A percentile compares a stretch with the other conserved stretches of the same genome.
Evolutionary conservation across 2,113 vertebrate species (phyloP).

Genomic region (Glareola pratincola): DNA sequence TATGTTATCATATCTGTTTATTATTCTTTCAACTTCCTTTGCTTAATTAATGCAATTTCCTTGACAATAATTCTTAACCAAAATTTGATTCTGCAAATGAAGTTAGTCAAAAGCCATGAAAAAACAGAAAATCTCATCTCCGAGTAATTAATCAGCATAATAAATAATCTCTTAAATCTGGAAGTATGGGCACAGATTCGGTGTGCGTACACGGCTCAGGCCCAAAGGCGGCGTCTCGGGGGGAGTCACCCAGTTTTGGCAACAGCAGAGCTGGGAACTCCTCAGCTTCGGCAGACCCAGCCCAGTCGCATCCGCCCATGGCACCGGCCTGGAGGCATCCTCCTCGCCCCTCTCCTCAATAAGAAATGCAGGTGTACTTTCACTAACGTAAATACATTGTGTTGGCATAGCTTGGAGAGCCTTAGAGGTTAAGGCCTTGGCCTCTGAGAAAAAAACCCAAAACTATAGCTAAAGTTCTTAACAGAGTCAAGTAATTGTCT

Average conservation of each 20-base stretch:
- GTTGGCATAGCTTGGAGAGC: neutral
- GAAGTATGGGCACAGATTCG: neutral
- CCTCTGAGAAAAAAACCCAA: neutral
- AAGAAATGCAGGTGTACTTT: neutral
- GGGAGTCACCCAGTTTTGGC: neutral
- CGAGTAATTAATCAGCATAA: neutral
- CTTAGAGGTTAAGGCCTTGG: neutral
- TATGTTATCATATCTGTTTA: neutral
- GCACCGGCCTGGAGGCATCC: neutral
- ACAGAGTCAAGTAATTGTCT: neutral
- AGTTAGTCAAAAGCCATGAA: neutral
- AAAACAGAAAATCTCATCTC: neutral
- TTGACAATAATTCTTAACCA: neutral
- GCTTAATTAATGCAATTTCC: neutral
- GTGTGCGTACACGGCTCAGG: neutral
- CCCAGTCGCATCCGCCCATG: neutral
- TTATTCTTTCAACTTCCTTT: neutral
- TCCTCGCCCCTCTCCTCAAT: neutral
- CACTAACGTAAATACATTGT: too few relatives aligned
- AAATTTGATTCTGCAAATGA: neutral
- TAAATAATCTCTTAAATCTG: neutral
- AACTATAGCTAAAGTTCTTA: neutral
- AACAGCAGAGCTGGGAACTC: neutral
- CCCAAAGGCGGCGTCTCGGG: neutral
- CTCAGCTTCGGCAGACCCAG: neutral